These are phyloP conservation scores for Zaprionus ornatus DNA, from an alignment of 1,140 invertebrate species.

Conservation along the genomic window DNA sequence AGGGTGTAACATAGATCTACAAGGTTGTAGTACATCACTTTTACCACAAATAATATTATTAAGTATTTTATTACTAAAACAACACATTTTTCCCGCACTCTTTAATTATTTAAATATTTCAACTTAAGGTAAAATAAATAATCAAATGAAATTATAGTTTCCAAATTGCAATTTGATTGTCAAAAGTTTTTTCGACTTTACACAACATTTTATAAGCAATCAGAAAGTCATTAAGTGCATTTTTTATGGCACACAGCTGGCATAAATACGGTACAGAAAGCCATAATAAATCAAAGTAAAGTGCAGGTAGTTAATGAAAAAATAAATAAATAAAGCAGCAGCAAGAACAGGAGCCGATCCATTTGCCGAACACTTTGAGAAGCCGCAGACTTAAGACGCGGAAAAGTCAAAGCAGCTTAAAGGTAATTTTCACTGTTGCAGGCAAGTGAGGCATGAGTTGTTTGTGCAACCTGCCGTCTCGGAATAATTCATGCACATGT, in stretches of 20 bases:
- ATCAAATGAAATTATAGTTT: not conserved
- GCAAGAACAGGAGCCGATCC: not conserved
- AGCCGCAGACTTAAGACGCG: not conserved
- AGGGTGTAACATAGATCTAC: too few species aligned
- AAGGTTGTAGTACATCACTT: too few species aligned
- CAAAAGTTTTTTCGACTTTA: not conserved
- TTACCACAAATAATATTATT: too few species aligned
- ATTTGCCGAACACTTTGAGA: not conserved
- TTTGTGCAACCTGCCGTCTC: not conserved
- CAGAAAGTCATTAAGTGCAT: not conserved
- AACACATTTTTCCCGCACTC: too few species aligned
- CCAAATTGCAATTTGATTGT: not conserved
- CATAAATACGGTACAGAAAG: not conserved
- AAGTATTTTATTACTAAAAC: too few species aligned
- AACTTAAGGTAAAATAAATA: too few species aligned
- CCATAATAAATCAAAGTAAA: not conserved
- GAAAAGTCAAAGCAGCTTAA: not conserved
- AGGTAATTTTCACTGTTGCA: not conserved
- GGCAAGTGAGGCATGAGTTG: not conserved
- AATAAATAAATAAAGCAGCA: not conserved
- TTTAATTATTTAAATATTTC: too few species aligned
- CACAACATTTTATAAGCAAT: not conserved
- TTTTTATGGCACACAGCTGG: not conserved
- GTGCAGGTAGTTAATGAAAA: not conserved
- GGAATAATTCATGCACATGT: conserved; percentile 21